A percentile compares a stretch with the other conserved stretches of the same genome.
Evolutionary conservation across 1,140 invertebrate species (phyloP).

Genomic region (silkworm (Bombyx mori)): DNA sequence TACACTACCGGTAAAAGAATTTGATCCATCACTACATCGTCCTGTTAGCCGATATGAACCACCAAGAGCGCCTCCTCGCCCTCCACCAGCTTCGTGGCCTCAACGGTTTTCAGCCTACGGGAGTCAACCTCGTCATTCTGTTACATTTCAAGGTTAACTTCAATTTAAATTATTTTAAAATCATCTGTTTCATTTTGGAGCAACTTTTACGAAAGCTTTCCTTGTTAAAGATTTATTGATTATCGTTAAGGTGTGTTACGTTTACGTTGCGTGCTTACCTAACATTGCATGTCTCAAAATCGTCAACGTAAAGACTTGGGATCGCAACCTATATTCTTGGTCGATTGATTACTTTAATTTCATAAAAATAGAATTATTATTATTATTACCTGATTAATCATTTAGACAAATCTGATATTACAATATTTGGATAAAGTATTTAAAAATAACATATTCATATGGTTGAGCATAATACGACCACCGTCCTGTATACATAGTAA

Average conservation of each 20-base stretch:
- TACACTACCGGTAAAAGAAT: slow-evolving; percentile 77
- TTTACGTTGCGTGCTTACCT: slow-evolving; percentile 8
- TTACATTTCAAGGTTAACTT: slow-evolving; percentile 83
- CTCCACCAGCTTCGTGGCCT: slow-evolving; percentile 64
- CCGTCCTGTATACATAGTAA: background rate
- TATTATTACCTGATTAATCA: background rate
- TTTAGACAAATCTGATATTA: background rate
- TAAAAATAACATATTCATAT: background rate
- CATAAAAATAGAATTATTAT: background rate
- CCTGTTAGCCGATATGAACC: slow-evolving; percentile 85
- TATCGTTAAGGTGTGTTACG: slow-evolving; percentile 14
- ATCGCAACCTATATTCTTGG: background rate
- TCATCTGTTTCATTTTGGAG: slow-evolving; percentile 54
- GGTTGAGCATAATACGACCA: too few relatives aligned
- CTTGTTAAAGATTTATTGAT: slow-evolving; percentile 27
- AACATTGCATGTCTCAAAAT: slow-evolving; percentile 15
- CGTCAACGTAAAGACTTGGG: background rate
- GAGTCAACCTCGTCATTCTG: slow-evolving; percentile 74
- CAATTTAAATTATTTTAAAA: slow-evolving; percentile 22
- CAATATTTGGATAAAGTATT: background rate
- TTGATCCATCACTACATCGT: slow-evolving; percentile 81
- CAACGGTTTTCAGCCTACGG: slow-evolving; percentile 65
- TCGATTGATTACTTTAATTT: background rate
- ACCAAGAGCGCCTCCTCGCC: slow-evolving; percentile 63
- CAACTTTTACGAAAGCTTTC: slow-evolving; percentile 22